Evolutionary conservation across 2,888 invertebrate species (phyloP), one percentile per base, ranked within the genome.

Genomic region (Chalcosyrphus nemorum): DNA sequence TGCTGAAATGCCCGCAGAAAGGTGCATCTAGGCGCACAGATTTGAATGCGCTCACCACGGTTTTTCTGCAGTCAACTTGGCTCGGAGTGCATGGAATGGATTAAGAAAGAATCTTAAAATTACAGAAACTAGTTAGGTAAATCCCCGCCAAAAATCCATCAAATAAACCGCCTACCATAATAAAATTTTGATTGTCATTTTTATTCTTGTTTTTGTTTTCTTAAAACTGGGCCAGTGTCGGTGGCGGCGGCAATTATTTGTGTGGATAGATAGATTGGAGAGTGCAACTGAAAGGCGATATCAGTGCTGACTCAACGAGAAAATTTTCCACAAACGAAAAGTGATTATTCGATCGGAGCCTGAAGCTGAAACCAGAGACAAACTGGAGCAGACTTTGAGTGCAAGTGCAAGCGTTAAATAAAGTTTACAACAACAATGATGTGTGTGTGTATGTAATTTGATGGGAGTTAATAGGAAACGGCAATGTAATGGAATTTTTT

Each of bases 291-390:
- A 7, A 7, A 19, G n/a, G 59, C 17, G 52, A 68, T 68, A 76
- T 68, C 59, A 59, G 45, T 4, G 47, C 50, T 65, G 75, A 66
- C 50, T 59, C 43, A 72, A 65, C 15, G n/a, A 57, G 56, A 57
- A 81, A 81, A 81, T 63, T 81, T 81, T 81, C 81, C 81, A 81
- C 27, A 7, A 68, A 70, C 56, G 29, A 19, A 35, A 63, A 63
- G 13, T 13, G 50, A 70, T 65, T 75, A 70, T 57, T 57, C 56
- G 29, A 41, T 65, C 57, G 32, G 29, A 70, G 56, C 41, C 32
- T 19, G 57, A 56, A 27, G 13, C 47, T 70, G 59, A 41, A 54
- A 47, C 17, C 24, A 50, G 32, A 57, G 61, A 45, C 61, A 68
- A 68, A 68, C 61, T 74, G 74, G 68, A 74, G 47, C 80, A 68